Conservation (phyloP, 1,140 invertebrate species). For the Episyrphus balteatus region DNA sequence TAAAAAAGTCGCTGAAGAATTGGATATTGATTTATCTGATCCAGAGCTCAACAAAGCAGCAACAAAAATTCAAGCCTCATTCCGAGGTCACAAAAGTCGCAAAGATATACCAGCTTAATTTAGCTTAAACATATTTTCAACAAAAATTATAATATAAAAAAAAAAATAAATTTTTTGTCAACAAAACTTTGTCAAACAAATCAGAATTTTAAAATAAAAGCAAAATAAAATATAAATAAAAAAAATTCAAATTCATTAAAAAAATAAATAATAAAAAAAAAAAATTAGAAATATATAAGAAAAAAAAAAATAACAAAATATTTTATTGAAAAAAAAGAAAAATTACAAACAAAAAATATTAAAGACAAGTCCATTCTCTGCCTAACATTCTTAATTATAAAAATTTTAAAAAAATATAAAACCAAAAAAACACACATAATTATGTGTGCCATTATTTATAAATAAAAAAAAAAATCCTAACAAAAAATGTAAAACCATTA, state of each 20-base stretch:
- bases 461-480: too few species aligned
- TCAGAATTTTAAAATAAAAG: constrained; percentile 6
- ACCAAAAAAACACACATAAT: too few species aligned
- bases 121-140: too few species aligned
- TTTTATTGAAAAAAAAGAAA: not conserved
- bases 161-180: constrained; percentile 1
- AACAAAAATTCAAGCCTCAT: constrained; percentile 85
- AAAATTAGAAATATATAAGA: constrained; percentile 1
- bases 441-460: too few species aligned
- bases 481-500: too few species aligned
- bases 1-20: constrained; percentile 47
- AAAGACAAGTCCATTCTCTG: constrained; percentile 9
- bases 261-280: not conserved
- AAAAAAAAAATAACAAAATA: constrained; percentile 2
- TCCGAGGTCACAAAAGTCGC: constrained; percentile 79
- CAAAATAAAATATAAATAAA: constrained; percentile 8
- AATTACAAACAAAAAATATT: constrained; percentile 1
- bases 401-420: too few species aligned
- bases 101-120: constrained; percentile 45
- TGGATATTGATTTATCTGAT: constrained; percentile 71
- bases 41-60: constrained; percentile 84
- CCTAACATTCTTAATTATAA: constrained; percentile 7
- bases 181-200: constrained; percentile 6
- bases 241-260: constrained; percentile 10
- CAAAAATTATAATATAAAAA: constrained; percentile 1